Percentiles rank a stretch among this genome's conserved stretches.
Evolutionary conservation across 1,140 invertebrate species (phyloP).

Genomic region (Cherax destructor): DNA sequence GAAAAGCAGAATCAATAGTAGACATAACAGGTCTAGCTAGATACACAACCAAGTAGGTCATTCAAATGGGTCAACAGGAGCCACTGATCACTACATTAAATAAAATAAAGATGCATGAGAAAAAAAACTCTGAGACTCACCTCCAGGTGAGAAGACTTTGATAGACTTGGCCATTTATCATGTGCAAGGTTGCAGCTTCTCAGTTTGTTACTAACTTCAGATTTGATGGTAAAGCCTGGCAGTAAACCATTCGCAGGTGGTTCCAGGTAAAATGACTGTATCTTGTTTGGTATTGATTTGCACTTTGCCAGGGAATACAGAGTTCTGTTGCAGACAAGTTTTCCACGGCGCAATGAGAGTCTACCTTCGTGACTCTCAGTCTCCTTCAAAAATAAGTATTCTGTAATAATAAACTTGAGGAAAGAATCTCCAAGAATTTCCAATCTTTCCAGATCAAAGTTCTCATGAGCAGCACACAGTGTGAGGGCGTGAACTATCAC

Average conservation of each 20-base stretch:
- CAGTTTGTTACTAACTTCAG: neutral
- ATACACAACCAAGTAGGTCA: no score
- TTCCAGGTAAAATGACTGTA: conserved; percentile 13
- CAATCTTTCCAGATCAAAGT: conserved; percentile 64
- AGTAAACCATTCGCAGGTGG: conserved; percentile 29
- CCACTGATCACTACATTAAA: no score
- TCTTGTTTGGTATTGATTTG: conserved; percentile 33
- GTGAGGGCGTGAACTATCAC: conserved; percentile 64
- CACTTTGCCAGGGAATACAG: conserved; percentile 30
- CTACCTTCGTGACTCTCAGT: conserved; percentile 30
- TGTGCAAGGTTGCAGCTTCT: neutral
- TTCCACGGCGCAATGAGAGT: conserved; percentile 20
- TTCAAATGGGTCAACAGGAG: no score
- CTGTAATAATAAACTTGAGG: conserved; percentile 45
- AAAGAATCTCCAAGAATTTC: conserved; percentile 70
- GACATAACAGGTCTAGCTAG: no score
- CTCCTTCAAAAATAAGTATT: conserved; percentile 40
- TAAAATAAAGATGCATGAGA: no score
- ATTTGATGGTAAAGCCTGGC: conserved; percentile 45
- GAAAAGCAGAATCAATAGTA: no score
- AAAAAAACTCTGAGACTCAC: no score
- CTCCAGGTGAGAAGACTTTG: no score
- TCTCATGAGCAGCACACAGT: conserved; percentile 48
- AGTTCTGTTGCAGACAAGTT: conserved; percentile 47
- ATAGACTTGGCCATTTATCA: conserved; percentile 28